Percentiles rank a stretch among this genome's conserved stretches.
Evolutionary conservation across 2,797 vertebrate species (phyloP).

Genomic region (Diplodus sargus): DNA sequence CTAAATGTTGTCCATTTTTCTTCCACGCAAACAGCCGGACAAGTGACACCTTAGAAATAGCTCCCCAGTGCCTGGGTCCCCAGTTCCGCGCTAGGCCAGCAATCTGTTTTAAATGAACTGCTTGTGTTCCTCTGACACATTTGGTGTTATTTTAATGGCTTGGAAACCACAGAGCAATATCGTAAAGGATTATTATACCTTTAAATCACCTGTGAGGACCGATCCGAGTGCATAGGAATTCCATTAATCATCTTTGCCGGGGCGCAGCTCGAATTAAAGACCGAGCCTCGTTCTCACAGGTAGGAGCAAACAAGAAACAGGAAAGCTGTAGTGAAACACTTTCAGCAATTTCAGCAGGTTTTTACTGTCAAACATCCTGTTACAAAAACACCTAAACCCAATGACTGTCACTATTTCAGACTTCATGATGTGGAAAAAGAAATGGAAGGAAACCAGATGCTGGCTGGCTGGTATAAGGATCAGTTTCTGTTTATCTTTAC

Average conservation of each 20-base stretch:
- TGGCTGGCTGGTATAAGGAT: neutral
- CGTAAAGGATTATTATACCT: constrained; percentile 86
- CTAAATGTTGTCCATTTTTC: constrained; percentile 74
- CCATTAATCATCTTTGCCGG: constrained; percentile 86
- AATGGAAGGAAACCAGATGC: constrained; percentile 10
- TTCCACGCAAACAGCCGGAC: constrained; percentile 58
- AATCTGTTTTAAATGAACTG: constrained; percentile 88
- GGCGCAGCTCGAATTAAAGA: constrained; percentile 76
- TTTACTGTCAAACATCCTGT: constrained; percentile 24
- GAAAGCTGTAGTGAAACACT: constrained; percentile 18
- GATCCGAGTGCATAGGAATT: constrained; percentile 78
- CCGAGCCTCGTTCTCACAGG: constrained; percentile 31
- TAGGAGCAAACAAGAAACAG: constrained; percentile 45
- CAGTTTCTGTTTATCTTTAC: constrained; percentile 8
- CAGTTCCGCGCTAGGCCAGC: constrained; percentile 62
- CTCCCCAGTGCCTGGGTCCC: constrained; percentile 73
- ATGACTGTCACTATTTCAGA: neutral
- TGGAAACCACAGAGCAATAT: constrained; percentile 85
- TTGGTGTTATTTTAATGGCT: constrained; percentile 86
- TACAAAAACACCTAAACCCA: constrained; percentile 29
- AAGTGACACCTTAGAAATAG: constrained; percentile 73
- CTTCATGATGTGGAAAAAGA: neutral
- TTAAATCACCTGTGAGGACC: constrained; percentile 86
- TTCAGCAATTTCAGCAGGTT: constrained; percentile 17
- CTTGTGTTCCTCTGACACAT: constrained; percentile 84